Percentiles rank a stretch among this genome's conserved stretches.
Conservation (phyloP, 2,888 invertebrate genomes). For the Bugula neritina region DNA sequence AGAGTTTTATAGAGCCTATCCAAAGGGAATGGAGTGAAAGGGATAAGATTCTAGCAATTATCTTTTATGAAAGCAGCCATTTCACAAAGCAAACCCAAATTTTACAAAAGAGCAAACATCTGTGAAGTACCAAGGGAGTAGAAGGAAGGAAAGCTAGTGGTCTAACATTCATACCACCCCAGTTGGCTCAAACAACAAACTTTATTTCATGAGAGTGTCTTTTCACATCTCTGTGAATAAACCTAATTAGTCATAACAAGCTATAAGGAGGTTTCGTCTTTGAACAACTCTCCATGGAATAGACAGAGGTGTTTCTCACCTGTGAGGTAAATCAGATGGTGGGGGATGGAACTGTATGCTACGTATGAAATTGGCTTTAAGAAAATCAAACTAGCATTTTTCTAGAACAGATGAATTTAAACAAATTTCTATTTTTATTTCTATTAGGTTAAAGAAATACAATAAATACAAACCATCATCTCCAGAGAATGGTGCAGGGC, state of each 20-base stretch:
- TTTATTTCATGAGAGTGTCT: background rate
- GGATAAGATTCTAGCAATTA: conserved; percentile 10
- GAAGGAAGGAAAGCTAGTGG: conserved; percentile 6
- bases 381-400: background rate
- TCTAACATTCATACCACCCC: conserved; percentile 2
- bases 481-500: too few species aligned
- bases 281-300: background rate
- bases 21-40: background rate
- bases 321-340: background rate
- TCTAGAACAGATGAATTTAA: background rate
- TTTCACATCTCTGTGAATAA: background rate
- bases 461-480: too few species aligned
- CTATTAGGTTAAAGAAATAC: too few species aligned
- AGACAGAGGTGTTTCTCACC: background rate
- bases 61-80: background rate
- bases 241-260: conserved; percentile 12
- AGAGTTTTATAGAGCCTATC: conserved; percentile 1
- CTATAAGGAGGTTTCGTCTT: background rate
- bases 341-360: background rate
- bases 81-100: conserved; percentile 19
- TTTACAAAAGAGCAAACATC: conserved; percentile 10
- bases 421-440: too few species aligned
- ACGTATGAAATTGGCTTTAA: background rate
- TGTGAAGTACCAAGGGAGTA: conserved; percentile 4
- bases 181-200: conserved; percentile 11